phyloP scores from a whole-genome alignment of 2,113 vertebrate genomes.

The Podarcis cretensis region DNA sequence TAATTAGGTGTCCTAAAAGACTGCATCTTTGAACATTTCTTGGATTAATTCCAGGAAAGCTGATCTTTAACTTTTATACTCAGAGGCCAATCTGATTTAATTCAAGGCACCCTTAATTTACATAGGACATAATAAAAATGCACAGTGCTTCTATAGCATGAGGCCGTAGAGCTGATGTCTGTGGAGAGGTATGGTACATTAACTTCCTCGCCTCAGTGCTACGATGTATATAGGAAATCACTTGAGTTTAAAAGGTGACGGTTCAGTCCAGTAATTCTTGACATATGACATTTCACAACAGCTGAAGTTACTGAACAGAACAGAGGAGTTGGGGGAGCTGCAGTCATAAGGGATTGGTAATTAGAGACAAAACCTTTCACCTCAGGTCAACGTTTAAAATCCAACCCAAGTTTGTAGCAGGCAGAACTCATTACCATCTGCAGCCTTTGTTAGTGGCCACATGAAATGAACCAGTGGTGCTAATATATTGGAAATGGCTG shows the following conservation, averaged over 20 bases:
- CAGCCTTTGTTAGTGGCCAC: constrained; percentile 10
- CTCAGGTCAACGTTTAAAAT: constrained; percentile 26
- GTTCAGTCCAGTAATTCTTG: constrained; percentile 32
- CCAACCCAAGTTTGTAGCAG: constrained; percentile 9
- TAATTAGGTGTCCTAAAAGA: constrained; percentile 20
- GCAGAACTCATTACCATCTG: constrained; percentile 16
- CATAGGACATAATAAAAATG: constrained; percentile 28
- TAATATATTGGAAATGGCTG: constrained; percentile 4
- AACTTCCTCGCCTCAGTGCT: constrained; percentile 15
- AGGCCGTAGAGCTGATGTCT: constrained; percentile 8
- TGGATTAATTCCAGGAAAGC: constrained; percentile 28
- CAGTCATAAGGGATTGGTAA: constrained; percentile 20
- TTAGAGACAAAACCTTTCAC: constrained; percentile 33
- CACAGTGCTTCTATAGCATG: background rate
- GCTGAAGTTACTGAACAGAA: background rate
- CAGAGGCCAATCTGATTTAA: constrained; percentile 21
- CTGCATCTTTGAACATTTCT: constrained; percentile 10
- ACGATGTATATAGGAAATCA: constrained; percentile 22
- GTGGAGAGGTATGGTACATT: constrained; percentile 7
- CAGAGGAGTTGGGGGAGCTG: background rate
- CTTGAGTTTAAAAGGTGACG: constrained; percentile 27
- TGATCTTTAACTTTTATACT: constrained; percentile 24
- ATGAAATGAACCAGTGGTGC: background rate
- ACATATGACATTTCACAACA: constrained; percentile 25
- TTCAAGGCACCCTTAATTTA: constrained; percentile 10